phyloP scores from a whole-genome alignment of 2,797 vertebrate species.

The Atherinosoma microstoma region DNA sequence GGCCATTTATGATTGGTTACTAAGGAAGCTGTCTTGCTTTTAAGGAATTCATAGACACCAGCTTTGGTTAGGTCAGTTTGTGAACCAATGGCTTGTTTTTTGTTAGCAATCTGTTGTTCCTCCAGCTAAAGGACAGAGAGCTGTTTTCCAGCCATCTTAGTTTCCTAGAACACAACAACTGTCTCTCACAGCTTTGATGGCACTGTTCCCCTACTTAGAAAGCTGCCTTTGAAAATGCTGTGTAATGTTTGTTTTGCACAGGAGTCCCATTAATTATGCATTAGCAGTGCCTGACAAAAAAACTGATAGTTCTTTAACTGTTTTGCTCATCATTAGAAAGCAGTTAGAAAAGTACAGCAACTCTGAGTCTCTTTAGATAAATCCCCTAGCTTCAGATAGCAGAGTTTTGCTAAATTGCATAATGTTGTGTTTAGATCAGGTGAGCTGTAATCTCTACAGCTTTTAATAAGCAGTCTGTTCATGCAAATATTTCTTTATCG shows the following conservation, averaged over 20 bases:
- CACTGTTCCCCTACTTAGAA: constrained; percentile 35
- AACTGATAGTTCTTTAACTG: constrained; percentile 18
- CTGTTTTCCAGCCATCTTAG: constrained; percentile 13
- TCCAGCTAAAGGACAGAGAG: constrained; percentile 29
- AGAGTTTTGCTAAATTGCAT: constrained; percentile 19
- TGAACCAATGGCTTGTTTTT: not conserved
- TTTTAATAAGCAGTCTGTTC: not conserved
- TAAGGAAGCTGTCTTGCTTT: not conserved
- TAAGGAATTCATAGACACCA: not conserved
- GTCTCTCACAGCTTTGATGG: constrained; percentile 31
- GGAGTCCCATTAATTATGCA: constrained; percentile 68
- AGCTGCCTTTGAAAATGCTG: constrained; percentile 54
- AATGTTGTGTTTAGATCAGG: constrained; percentile 14
- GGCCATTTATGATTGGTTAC: constrained; percentile 1
- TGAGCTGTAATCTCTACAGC: not conserved
- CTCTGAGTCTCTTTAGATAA: constrained; percentile 16
- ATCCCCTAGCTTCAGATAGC: constrained; percentile 10
- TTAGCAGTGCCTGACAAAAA: constrained; percentile 42
- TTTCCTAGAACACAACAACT: constrained; percentile 36
- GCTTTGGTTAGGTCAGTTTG: constrained; percentile 3
- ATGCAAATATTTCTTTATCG: constrained; percentile 1
- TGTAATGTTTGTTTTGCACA: constrained; percentile 54
- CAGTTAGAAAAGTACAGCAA: constrained; percentile 6
- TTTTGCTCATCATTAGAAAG: constrained; percentile 38
- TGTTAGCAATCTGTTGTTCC: constrained; percentile 9